Evolutionary conservation across 1,140 invertebrate species (phyloP).

Genomic region (Plodia interpunctella): DNA sequence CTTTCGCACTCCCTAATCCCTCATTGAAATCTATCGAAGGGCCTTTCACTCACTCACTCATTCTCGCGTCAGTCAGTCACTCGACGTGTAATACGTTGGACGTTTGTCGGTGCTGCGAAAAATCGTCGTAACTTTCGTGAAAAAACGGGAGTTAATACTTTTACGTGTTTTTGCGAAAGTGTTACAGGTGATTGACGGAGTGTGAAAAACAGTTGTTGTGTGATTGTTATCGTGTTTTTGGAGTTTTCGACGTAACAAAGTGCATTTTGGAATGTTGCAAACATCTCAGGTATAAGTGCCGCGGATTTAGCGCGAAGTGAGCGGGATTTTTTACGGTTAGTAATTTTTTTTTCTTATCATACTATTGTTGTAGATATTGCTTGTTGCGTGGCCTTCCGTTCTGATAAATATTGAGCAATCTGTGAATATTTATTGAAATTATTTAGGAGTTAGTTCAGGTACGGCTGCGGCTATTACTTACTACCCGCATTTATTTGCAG

Average conservation of each 20-base stretch:
- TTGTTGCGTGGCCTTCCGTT: slow-evolving; percentile 14
- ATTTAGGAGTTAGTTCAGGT: too few species aligned
- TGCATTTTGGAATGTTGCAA: slow-evolving; percentile 60
- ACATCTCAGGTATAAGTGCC: slow-evolving; percentile 29
- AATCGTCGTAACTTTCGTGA: slow-evolving; percentile 59
- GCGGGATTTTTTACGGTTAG: slow-evolving; percentile 53
- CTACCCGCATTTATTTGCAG: neutral
- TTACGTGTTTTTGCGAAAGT: slow-evolving; percentile 48
- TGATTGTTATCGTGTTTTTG: slow-evolving; percentile 30
- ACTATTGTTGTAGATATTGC: slow-evolving; percentile 25
- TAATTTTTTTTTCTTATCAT: slow-evolving; percentile 45
- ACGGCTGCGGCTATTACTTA: too few species aligned
- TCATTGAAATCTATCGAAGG: slow-evolving; percentile 34
- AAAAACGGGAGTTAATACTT: slow-evolving; percentile 45
- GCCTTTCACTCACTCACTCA: slow-evolving; percentile 46
- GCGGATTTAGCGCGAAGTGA: slow-evolving; percentile 33
- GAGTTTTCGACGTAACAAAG: slow-evolving; percentile 25
- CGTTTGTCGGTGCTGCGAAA: slow-evolving; percentile 22
- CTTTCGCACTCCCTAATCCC: slow-evolving; percentile 30
- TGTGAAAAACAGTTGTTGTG: slow-evolving; percentile 43
- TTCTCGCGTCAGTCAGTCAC: slow-evolving; percentile 38
- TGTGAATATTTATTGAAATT: neutral
- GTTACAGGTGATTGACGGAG: slow-evolving; percentile 34
- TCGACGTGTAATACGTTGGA: slow-evolving; percentile 23
- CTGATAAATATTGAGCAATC: slow-evolving; percentile 17